phyloP scores from a whole-genome alignment of 2,888 invertebrate genomes.

The Tridacna crocea region DNA sequence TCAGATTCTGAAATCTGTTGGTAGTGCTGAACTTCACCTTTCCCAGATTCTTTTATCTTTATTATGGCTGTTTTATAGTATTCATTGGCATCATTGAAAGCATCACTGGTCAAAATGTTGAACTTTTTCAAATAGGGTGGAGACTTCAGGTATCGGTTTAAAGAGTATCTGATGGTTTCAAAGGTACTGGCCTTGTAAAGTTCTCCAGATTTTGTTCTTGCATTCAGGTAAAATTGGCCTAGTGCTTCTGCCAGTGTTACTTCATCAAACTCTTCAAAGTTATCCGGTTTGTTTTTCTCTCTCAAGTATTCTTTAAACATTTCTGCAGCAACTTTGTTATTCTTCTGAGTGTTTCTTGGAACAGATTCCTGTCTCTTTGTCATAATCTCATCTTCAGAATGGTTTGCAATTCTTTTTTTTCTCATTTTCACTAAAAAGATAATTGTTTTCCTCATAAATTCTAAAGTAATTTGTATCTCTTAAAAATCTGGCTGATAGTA shows the following conservation, averaged over 20 bases:
- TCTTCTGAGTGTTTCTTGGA: slow-evolving; percentile 10
- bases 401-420: background rate
- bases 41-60: slow-evolving; percentile 19
- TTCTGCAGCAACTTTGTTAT: background rate
- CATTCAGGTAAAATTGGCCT: slow-evolving; percentile 29
- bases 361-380: background rate
- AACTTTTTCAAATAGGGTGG: slow-evolving; percentile 20
- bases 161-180: background rate
- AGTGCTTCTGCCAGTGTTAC: background rate
- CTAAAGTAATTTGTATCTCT: background rate
- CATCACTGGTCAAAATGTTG: slow-evolving; percentile 8
- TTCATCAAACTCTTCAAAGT: slow-evolving; percentile 28
- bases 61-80: slow-evolving; percentile 4
- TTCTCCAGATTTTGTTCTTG: slow-evolving; percentile 30
- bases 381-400: background rate
- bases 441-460: background rate
- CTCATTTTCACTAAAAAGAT: slow-evolving; percentile 1
- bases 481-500: background rate
- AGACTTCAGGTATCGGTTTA: slow-evolving; percentile 27
- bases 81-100: slow-evolving; percentile 25
- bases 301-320: slow-evolving; percentile 13
- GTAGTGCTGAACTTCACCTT: slow-evolving; percentile 14
- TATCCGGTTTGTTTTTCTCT: slow-evolving; percentile 22
- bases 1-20: background rate
- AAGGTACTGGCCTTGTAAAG: slow-evolving; percentile 22